Evolutionary conservation across 2,797 vertebrate genomes (phyloP).

Genomic region (Masticophis lateralis): DNA sequence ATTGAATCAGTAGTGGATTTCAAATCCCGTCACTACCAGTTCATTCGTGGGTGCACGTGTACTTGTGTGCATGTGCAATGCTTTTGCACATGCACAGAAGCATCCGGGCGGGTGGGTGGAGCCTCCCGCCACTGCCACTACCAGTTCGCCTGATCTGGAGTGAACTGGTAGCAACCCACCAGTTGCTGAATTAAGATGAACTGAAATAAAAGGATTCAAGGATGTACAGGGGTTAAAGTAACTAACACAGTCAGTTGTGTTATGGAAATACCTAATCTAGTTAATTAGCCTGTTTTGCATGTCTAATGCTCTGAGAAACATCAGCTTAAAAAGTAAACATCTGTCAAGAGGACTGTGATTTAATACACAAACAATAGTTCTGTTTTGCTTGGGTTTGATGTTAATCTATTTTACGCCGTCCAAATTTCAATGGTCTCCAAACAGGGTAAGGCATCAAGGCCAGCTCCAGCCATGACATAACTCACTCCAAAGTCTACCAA

Average conservation of each 20-base stretch:
- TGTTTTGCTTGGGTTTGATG: not conserved
- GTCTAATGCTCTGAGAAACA: not conserved
- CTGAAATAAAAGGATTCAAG: not conserved
- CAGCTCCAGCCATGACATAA: not conserved
- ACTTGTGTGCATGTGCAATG: fast-evolving
- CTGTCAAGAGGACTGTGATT: not conserved
- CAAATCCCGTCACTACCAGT: too few relatives aligned
- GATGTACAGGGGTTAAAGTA: not conserved
- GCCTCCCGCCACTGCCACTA: too few relatives aligned
- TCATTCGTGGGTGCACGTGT: too few relatives aligned
- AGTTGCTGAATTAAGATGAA: too few relatives aligned
- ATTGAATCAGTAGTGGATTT: not conserved
- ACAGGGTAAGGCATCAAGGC: not conserved
- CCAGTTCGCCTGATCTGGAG: too few relatives aligned
- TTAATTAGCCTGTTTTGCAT: not conserved
- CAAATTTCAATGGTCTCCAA: not conserved
- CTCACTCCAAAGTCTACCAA: not conserved
- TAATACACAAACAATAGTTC: not conserved
- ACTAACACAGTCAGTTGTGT: not conserved
- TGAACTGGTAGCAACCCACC: too few relatives aligned
- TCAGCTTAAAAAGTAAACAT: not conserved
- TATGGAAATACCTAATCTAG: not conserved
- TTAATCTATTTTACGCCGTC: not conserved
- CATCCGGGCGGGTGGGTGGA: too few relatives aligned
- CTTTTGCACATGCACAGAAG: too few relatives aligned